Percentiles rank a stretch among this genome's conserved stretches.
phyloP scores from a whole-genome alignment of 2,888 invertebrate genomes.

The Chloroclysta siterata region DNA sequence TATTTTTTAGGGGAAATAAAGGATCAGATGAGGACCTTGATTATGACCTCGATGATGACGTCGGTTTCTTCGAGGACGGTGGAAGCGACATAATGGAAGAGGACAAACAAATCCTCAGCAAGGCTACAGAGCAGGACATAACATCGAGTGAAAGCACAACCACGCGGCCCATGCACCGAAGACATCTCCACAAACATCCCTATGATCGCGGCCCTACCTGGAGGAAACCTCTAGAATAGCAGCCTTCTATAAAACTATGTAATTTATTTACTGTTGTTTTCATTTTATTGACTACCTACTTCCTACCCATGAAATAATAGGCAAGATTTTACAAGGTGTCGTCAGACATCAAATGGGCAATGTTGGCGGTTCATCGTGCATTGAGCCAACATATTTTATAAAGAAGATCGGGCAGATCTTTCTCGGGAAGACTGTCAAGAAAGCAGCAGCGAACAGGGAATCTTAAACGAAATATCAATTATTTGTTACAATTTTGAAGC shows the following conservation, averaged over 20 bases:
- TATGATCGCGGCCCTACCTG: constrained; percentile 75
- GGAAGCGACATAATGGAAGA: constrained; percentile 70
- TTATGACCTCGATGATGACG: constrained; percentile 63
- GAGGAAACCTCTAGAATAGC: constrained; percentile 40
- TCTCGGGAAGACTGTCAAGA: too few species aligned
- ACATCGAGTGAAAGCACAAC: constrained; percentile 51
- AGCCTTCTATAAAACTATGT: constrained; percentile 41
- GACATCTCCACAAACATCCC: constrained; percentile 83
- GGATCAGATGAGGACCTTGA: constrained; percentile 65
- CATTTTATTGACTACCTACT: constrained; percentile 34
- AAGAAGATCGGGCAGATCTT: too few species aligned
- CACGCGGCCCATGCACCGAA: constrained; percentile 67
- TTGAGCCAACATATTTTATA: too few species aligned
- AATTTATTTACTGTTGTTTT: constrained; percentile 44
- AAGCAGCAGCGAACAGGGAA: too few species aligned
- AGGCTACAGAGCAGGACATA: constrained; percentile 41
- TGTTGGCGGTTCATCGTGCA: too few species aligned
- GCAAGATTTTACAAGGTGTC: too few species aligned
- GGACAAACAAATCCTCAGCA: constrained; percentile 61
- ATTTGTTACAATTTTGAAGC: too few species aligned
- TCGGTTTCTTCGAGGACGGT: constrained; percentile 65
- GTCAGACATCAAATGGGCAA: too few species aligned
- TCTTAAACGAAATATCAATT: too few species aligned
- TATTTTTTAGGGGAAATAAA: constrained; percentile 56
- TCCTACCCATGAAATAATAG: too few species aligned